Evolutionary conservation across 2,113 vertebrate species (phyloP), one percentile per base, ranked within the genome.

Genomic region (Oxyura jamaicensis): DNA sequence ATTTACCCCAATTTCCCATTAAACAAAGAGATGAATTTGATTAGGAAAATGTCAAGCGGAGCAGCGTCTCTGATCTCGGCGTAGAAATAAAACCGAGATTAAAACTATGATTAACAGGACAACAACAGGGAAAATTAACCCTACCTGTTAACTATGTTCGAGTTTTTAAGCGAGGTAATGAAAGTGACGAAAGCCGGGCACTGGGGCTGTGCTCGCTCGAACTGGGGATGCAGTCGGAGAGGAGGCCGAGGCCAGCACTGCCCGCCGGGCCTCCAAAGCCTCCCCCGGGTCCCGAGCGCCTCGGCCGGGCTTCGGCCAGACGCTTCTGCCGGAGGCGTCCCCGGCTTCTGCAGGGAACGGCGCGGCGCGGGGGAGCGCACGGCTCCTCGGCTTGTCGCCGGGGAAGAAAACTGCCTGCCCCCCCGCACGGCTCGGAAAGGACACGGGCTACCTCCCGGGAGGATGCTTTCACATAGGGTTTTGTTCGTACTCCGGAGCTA

Each of bases 11-110:
- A 92, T 87, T 96, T 96, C 91, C 93, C 81, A 85, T 85, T 92
- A 93, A 95, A 85, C 31, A 69, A 80, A 94, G 88, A 94, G 91
- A 96, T 66, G 93, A 95, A 92, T 93, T 95, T 90, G 82, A 96
- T 96, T 96, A 97, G 67, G 81, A 81, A 74, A 93, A 95, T 86
- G 92, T 94, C 77, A 94, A 83, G 74, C 93, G 36, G 36, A 62
- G 48, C 68, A 78, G 10, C 0, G 20, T 53, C 83, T 97, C 91
- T 91, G 90, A 94, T 89, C 77, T 96, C 50, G 3, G 33, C 6
- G 33, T 50, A 68, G 68, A 93, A 96, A 72, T 95, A 91, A 94
- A 95, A 76, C 10, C 35, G 20, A 89, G 67, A 80, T 81, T 91
- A 86, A 93, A 91, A 83, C 58, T 25, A 7, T 66, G 86, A 93